Percentiles rank a stretch among this genome's conserved stretches.
These are phyloP conservation scores for Sapajus apella DNA, from an alignment of 2,113 vertebrate species.

Conservation along the genomic window DNA sequence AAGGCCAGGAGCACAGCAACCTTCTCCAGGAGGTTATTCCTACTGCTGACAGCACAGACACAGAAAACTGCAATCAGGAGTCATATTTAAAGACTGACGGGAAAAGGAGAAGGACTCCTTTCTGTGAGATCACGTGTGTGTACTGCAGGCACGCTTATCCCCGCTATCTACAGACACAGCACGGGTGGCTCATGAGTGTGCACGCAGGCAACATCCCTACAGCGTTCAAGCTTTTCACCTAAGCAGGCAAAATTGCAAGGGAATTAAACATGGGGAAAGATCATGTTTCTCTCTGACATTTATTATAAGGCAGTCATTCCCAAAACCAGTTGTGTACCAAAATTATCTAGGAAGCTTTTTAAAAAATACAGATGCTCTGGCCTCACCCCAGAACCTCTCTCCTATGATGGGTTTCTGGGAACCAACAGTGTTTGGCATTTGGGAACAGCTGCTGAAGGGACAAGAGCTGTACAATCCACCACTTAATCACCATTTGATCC, in stretches of 20 bases:
- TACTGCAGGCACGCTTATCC: rapidly evolving
- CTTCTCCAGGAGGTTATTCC: not conserved
- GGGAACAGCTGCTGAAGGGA: not conserved
- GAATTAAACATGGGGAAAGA: not conserved
- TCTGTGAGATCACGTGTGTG: not conserved
- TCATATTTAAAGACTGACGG: not conserved
- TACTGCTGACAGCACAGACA: not conserved
- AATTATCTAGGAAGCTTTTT: not conserved
- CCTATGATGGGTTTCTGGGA: not conserved
- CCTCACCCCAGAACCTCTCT: not conserved
- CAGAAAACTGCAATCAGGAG: not conserved
- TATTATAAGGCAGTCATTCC: not conserved
- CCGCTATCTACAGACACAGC: not conserved
- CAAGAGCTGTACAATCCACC: not conserved
- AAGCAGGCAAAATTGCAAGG: not conserved
- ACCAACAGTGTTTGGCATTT: not conserved
- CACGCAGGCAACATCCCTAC: not conserved
- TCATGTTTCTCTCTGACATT: slow-evolving; percentile 11
- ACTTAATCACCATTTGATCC: slow-evolving; percentile 23
- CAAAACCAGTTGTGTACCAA: not conserved
- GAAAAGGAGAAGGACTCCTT: not conserved
- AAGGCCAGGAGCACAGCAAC: not conserved
- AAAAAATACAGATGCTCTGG: not conserved
- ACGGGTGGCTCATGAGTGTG: rapidly evolving
- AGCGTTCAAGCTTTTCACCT: not conserved